These are phyloP conservation scores for Mesoclemmys tuberculata DNA, from an alignment of 2,113 vertebrate genomes.

Conservation along the genomic window DNA sequence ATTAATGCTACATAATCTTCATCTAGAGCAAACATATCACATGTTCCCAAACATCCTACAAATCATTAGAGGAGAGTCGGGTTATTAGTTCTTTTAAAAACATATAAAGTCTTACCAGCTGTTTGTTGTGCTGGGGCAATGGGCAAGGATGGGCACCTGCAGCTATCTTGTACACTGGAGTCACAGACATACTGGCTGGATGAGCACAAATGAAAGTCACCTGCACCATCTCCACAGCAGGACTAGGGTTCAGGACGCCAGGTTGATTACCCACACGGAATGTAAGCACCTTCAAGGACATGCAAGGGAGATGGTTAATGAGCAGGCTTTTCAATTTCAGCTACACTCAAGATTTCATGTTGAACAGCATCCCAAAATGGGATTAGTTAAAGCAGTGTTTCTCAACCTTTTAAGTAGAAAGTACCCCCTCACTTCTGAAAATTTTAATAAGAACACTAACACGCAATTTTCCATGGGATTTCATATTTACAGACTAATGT, in stretches of 20 bases:
- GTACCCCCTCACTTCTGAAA: no score
- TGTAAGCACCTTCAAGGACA: slow-evolving; percentile 66
- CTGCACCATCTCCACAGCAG: slow-evolving; percentile 66
- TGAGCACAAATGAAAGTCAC: slow-evolving; percentile 70
- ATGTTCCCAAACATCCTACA: background rate
- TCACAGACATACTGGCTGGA: slow-evolving; percentile 69
- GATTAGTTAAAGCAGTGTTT: no score
- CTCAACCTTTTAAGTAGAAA: no score
- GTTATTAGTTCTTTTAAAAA: background rate
- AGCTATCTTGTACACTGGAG: slow-evolving; percentile 60
- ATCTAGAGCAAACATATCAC: background rate
- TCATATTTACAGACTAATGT: no score
- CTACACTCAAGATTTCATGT: background rate
- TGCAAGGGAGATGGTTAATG: background rate
- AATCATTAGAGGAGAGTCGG: background rate
- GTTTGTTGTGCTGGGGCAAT: slow-evolving; percentile 72
- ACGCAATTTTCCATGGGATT: no score
- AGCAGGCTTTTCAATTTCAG: background rate
- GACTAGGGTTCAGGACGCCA: slow-evolving; percentile 61
- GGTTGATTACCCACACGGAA: slow-evolving; percentile 74
- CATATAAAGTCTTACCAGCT: slow-evolving; percentile 57
- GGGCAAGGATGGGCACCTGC: slow-evolving; percentile 61
- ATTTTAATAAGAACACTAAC: no score
- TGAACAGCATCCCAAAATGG: background rate
- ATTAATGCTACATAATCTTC: background rate